Base-by-base conservation (phyloP, 2,888 invertebrate genomes). In the Acleris literana region DNA sequence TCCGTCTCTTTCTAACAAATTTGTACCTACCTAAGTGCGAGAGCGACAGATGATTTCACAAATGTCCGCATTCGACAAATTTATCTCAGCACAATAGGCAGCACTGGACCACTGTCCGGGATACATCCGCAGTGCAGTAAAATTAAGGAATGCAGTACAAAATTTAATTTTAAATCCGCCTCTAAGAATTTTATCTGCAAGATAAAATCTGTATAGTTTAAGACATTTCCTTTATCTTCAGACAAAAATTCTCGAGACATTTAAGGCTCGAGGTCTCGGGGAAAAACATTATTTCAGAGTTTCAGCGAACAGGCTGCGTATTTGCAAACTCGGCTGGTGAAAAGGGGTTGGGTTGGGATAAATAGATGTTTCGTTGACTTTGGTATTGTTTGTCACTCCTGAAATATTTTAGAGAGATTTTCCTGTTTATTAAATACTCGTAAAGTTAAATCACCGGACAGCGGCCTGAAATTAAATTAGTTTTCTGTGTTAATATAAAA, bases 181-280 rank as follows among this genome's bases (percentile, higher is more conserved):
- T 62, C 52, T 48, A 43, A 66, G 56, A 66, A 62, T 66, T 65
- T 66, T 62, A 66, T 62, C 22, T 57, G 11, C 57, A n/a, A 57
- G 61, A 65, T 56, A 62, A 66, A 78, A 78, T 77, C 73, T 76
- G 73, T 72, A 76, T 62, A 57, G 80, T 79, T 80, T 76, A 82
- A 82, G 82, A 83, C 80, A 81, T 86, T 86, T 79, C 79, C 82
- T 85, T 87, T 88, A 86, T 87, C 85, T 83, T 72, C 72, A 75
- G 77, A 74, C 77, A 75, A 79, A 86, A 83, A 81, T 82, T 81
- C 81, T 79, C 76, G 80, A 82, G 79, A 81, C 82, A 81, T 85
- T 83, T 83, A 75, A 77, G 74, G 76, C 55, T 33, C 51, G 54
- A 80, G 82, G 81, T 81, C 81, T 80, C 74, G 69, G 71, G 71